These are phyloP conservation scores for Ailurus styani DNA, from an alignment of 2,113 vertebrate species.

Conservation along the genomic window DNA sequence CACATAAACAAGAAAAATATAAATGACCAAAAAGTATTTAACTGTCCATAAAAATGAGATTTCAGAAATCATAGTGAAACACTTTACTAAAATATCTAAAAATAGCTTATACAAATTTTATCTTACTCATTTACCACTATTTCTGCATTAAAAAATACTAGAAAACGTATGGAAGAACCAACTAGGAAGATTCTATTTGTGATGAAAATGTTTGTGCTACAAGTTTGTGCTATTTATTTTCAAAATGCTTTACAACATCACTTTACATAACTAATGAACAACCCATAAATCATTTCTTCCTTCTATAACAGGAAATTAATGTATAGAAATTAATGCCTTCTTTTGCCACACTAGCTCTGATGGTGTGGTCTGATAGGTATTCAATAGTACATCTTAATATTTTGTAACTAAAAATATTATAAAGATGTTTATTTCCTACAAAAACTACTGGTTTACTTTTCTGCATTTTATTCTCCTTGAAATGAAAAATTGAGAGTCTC, in stretches of 20 bases:
- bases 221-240: neutral
- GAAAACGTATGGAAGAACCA: neutral
- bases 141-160: neutral
- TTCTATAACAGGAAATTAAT: neutral
- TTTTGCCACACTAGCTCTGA: neutral
- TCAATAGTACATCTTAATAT: neutral
- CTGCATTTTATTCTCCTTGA: slow-evolving; percentile 1
- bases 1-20: neutral
- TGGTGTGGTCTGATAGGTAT: neutral
- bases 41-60: neutral
- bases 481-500: neutral
- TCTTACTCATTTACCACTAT: neutral
- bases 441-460: neutral
- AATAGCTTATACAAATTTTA: neutral
- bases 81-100: neutral
- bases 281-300: neutral
- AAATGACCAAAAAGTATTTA: neutral
- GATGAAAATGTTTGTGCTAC: neutral
- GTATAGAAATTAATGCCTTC: neutral
- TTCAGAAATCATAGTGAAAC: neutral
- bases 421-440: neutral
- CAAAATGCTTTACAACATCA: neutral
- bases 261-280: neutral
- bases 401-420: neutral
- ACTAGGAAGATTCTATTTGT: neutral